Evolutionary conservation across 2,797 vertebrate species (phyloP), one percentile per base, ranked within the genome.

Genomic region (Clarias laeviceps): DNA sequence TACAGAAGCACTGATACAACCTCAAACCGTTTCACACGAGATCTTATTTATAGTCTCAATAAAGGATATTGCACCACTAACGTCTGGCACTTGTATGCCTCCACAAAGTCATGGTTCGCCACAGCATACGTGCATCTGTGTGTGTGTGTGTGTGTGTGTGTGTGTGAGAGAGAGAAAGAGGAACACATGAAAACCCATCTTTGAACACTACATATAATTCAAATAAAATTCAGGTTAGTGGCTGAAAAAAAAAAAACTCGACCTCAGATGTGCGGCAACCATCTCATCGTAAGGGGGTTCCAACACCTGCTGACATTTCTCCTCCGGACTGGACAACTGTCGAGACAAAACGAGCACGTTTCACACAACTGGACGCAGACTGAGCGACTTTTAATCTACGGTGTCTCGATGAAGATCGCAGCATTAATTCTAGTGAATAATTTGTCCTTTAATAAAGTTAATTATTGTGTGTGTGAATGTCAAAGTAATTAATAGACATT

Each of bases 11-110:
- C 3, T 4, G 12, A 78, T 8, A 24, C 2, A 32, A 34, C n/a
- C 57, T 12, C 15, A 1, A 4, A 64, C 45, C 37, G 27, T 45
- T 40, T 64, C 45, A 40, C 59, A 40, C 57, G 0, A 62, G 6
- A n/a, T 34, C 45, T 37, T n/a, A n/a, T 34, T 37, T 68, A 24
- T 27, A 57, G 45, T 50, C 61, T 14, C 32, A 65, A 5, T 29
- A 93, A 98, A 99, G 96, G 98, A 99, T 99, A 99, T 98, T 99
- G 98, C 40, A 99, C 97, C 0, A 99, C 97, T 54, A 99, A 95
- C 0, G 97, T 98, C 93, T 99, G 98, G 90, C 96, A 98, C 92
- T 97, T 98, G 92, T 99, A 99, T 0, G 98, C 98, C 90, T 99
- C 98, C 62, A 99, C 91, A 56, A 99, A 99, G 93, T 99, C 98